Evolutionary conservation across 2,797 vertebrate species (phyloP).

Genomic region (Acrossocheilus fasciatus): DNA sequence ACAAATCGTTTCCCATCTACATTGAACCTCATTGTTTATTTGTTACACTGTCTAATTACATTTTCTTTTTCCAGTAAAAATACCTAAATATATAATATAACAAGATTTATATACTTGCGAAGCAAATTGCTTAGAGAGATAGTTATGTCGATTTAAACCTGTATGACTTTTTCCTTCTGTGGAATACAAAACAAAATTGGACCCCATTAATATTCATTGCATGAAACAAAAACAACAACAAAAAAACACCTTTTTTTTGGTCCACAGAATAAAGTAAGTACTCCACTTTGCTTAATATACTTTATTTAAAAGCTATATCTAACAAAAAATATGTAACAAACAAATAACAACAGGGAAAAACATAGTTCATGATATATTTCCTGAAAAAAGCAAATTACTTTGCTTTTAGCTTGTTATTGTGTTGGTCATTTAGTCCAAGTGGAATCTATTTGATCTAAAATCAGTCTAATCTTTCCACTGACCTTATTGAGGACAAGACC

Average conservation of each 20-base stretch:
- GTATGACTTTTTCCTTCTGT: background rate
- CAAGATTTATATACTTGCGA: background rate
- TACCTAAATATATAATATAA: background rate
- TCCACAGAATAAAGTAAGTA: background rate
- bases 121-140: background rate
- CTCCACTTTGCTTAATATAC: too few relatives aligned
- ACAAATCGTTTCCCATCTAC: slow-evolving; percentile 65
- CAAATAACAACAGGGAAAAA: too few relatives aligned
- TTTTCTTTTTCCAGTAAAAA: slow-evolving; percentile 67
- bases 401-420: too few relatives aligned
- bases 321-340: background rate
- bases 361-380: background rate
- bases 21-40: slow-evolving; percentile 77
- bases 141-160: background rate
- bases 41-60: slow-evolving; percentile 72
- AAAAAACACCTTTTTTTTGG: background rate
- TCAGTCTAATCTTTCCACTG: slow-evolving; percentile 88
- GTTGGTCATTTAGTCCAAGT: slow-evolving; percentile 19
- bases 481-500: background rate
- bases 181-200: background rate
- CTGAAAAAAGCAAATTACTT: background rate
- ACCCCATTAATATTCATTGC: background rate
- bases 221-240: background rate
- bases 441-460: slow-evolving; percentile 90
- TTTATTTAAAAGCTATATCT: background rate